Percentiles rank a stretch among this genome's conserved stretches.
Conservation (phyloP, 2,113 vertebrate species). For the Diadophis punctatus region DNA sequence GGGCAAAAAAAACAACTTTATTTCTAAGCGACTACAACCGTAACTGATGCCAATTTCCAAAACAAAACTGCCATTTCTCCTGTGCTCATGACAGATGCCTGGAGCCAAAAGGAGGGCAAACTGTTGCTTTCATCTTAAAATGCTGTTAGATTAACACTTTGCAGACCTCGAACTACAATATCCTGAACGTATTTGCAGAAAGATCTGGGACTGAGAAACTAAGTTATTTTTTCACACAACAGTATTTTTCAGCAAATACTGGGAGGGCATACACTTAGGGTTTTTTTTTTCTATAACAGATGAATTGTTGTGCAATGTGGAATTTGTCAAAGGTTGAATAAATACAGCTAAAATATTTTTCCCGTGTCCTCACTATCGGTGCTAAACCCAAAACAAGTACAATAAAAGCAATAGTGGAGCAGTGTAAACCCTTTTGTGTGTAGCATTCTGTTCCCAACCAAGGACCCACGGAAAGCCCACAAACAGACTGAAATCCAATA, state of each 20-base stretch:
- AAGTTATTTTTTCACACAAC: neutral
- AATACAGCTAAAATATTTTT: neutral
- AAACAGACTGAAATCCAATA: neutral
- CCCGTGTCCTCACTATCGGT: neutral
- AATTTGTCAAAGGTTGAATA: neutral
- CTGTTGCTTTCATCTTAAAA: slow-evolving; percentile 47
- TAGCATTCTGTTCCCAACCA: neutral
- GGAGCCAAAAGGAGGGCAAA: slow-evolving; percentile 63
- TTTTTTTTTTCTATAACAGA: neutral
- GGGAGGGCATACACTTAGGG: neutral
- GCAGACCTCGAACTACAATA: neutral
- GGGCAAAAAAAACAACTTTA: slow-evolving; percentile 61
- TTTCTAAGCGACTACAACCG: slow-evolving; percentile 67
- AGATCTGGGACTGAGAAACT: neutral
- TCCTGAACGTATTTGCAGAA: neutral
- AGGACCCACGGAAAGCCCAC: neutral
- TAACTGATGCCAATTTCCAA: slow-evolving; percentile 72
- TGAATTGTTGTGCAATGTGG: neutral
- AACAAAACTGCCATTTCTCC: slow-evolving; percentile 74
- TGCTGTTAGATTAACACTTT: slow-evolving; percentile 43
- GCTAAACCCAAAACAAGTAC: neutral
- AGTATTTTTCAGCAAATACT: neutral
- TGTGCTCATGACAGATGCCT: slow-evolving; percentile 64
- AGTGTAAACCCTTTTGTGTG: neutral
- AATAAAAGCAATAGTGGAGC: neutral